Evolutionary conservation across 2,888 invertebrate genomes (phyloP), one percentile per base, ranked within the genome.

Genomic region (Eilema griseolum): DNA sequence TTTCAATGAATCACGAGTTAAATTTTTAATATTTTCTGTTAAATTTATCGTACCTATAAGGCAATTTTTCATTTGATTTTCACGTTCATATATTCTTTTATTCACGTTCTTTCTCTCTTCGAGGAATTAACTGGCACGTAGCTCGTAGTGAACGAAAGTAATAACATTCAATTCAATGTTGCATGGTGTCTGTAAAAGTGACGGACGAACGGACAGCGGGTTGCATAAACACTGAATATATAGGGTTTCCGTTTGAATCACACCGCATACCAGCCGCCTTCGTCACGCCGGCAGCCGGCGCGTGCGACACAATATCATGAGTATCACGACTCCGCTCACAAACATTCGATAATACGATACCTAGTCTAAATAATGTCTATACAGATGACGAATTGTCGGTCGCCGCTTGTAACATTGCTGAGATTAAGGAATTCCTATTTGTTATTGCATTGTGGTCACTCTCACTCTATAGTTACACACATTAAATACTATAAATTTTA

Each of bases 241-340:
- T 92, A 93, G 90, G 93, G 93, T 93, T 93, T 93, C 93, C 92
- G 90, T 90, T 92, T 95, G 95, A 95, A 92, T 95, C 95, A 95
- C 92, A 91, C 87, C 86, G 93, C 95, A 95, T 94, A 91, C 95
- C 95, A 91, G 88, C 82, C 88, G 89, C 81, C 92, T 94, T 92
- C 91, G 95, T 95, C 95, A 94, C 92, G 92, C 85, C 86, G 87
- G 80, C 84, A 83, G 85, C 83, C 86, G 86, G 88, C 91, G 90
- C 90, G 89, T 88, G 90, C 92, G 91, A 90, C 90, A 91, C 89
- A 92, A 89, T 90, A 91, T 90, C 90, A 85, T 86, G 88, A 85
- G 85, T 87, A 89, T 90, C 92, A 90, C 90, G 90, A 91, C 86
- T 88, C 85, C 78, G 83, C 83, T 86, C 85, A 87, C 85, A 84